Conservation (phyloP, 2,797 vertebrate genomes). For the Merluccius polli region DNA sequence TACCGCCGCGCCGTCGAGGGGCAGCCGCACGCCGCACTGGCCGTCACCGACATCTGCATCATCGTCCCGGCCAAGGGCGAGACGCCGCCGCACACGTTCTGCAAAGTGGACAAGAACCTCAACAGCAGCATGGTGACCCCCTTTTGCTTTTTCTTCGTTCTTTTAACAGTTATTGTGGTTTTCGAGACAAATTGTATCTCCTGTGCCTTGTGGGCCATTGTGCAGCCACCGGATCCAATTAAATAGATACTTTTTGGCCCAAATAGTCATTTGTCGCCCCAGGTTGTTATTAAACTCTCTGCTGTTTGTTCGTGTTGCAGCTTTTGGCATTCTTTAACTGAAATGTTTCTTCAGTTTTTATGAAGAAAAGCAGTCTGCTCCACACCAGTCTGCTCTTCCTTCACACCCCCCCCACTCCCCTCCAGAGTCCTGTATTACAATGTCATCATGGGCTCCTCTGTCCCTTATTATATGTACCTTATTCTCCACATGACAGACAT, state of each 20-base stretch:
- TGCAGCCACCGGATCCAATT: background rate
- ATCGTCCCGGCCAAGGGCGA: constrained; percentile 92
- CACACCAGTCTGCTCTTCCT: background rate
- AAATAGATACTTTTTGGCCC: background rate
- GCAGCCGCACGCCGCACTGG: constrained; percentile 82
- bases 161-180: background rate
- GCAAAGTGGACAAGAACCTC: constrained; percentile 92
- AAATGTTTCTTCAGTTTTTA: background rate
- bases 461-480: background rate
- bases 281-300: background rate
- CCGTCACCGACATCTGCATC: constrained; percentile 92
- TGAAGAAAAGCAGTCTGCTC: background rate
- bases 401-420: background rate
- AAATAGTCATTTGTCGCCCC: background rate
- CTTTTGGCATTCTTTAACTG: background rate
- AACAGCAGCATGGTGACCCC: constrained; percentile 89
- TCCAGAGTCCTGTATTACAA: background rate
- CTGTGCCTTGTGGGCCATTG: no score
- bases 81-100: constrained; percentile 90
- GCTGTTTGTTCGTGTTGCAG: background rate
- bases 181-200: background rate
- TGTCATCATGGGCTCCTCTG: background rate
- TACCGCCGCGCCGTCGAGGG: constrained; percentile 84
- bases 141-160: background rate
- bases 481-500: background rate